Base-by-base conservation (phyloP, 2,797 vertebrate genomes). In the Sebastolobus altivelis region DNA sequence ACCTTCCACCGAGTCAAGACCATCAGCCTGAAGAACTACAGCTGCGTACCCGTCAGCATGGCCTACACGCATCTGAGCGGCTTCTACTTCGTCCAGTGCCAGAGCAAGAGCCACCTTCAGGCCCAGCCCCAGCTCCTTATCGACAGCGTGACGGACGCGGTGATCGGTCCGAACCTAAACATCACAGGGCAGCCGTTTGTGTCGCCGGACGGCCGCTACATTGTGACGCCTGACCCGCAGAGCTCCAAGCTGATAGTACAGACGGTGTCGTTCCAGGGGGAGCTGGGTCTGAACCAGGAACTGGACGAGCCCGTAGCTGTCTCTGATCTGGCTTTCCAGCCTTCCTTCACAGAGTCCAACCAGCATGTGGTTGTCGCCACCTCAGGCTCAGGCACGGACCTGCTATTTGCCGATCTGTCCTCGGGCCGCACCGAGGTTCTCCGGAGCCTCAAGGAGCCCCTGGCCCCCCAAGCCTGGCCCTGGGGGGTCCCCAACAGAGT, bases 1-100 rank as follows among this genome's bases (percentile, higher is more conserved):
- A 99, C 97, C 0, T 93, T 99, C 91, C 95, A 92, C 68, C 95
- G 85, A 5, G 83, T 99, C 85, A 98, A 98, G 94, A 98, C 97
- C 38, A 97, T 99, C 93, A 94, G 83, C 92, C 94, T 99, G 70
- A 93, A 89, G 65, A 95, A 94, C 79, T 90, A 94, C 10, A 92
- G 96, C 95, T 99, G 98, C 60, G 0, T 95, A 0, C 98, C 98
- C 0, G 92, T 93, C 87, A 94, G 94, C 94, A 98, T 99, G 97
- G 97, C 96, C 0, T 98, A 98, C 88, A 97, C 97, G 0, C 98
- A 99, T 84, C 93, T 99, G 72, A 97, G 98, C 0, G 98, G 98
- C 49, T 97, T 97, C 94, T 98, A 96, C 93, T 96, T 99, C 0
- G 70, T 99, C 77, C 97, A 97, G 76, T 99, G 98, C 84, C 84